Base-by-base conservation (phyloP, 2,797 vertebrate genomes). In the Poecile montanus region DNA sequence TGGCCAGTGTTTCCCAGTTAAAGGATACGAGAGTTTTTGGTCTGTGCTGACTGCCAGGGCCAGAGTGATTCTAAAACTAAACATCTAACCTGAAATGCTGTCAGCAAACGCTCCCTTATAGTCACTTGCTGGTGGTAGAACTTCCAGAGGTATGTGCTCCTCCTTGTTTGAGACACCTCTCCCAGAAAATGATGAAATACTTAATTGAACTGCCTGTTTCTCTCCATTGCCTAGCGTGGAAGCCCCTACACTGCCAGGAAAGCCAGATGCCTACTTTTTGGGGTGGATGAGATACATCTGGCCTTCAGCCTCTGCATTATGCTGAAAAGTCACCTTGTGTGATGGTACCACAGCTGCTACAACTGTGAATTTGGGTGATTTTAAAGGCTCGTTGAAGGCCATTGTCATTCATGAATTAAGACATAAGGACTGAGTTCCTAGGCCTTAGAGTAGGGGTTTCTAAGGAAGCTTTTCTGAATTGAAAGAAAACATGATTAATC, bases 301-400 rank as follows among this genome's bases (percentile, higher is more conserved):
- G 36, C 75, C 40, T 88, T 92, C 10, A 0, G 25, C 85, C 58
- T 60, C 32, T 66, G 66, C 53, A 66, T 73, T 67, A 72, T 62
- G 67, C 71, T 84, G 88, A 57, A 78, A 93, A 73, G 79, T 93
- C 87, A 82, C 76, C 48, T 81, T 81, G 19, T 73, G 60, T 56
- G 44, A 73, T 17, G 9, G 16, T 78, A 34, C 54, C 53, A 58
- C 68, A 71, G 67, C 61, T 94, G 91, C 40, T 77, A 29, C 44
- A 70, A 6, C 11, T 34, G 29, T 26, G 34, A 91, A 70, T 21
- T 6, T 66, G 30, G 14, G n/a, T 75, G 70, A 42, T 86, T 66
- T 65, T 78, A 83, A 56, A 50, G 66, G 26, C 32, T 85, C 1
- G 0, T 78, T 89, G 23, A 84, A 88, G 78, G 45, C 29, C 18